phyloP scores from a whole-genome alignment of 2,797 vertebrate genomes.

The Pseudocheirus occidentalis region DNA sequence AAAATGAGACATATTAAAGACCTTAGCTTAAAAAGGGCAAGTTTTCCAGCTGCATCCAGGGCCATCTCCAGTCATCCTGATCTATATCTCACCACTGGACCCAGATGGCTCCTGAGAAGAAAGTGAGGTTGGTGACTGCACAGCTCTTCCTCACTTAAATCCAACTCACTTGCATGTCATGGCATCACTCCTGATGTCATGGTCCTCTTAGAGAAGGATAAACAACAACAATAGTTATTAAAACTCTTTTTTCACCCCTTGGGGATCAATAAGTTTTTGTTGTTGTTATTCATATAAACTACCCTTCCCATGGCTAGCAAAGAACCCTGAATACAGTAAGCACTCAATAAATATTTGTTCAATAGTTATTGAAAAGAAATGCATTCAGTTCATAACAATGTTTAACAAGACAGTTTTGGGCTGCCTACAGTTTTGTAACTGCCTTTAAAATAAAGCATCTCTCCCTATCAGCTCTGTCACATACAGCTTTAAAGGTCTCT shows the following conservation, averaged over 20 bases:
- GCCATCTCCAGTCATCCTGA: too few relatives aligned
- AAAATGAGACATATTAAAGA: too few relatives aligned
- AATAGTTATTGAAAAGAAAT: background rate
- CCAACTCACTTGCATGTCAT: too few relatives aligned
- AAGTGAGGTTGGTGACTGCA: too few relatives aligned
- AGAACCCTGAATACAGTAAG: background rate
- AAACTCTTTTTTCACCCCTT: background rate
- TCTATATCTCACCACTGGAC: too few relatives aligned
- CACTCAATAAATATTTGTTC: background rate
- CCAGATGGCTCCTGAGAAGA: too few relatives aligned
- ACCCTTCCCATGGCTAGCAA: background rate
- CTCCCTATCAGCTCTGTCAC: conserved; percentile 76
- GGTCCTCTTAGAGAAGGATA: too few relatives aligned
- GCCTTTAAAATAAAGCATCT: conserved; percentile 80
- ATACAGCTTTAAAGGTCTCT: conserved; percentile 82
- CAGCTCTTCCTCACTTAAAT: too few relatives aligned
- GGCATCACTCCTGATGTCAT: too few relatives aligned
- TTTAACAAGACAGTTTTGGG: conserved; percentile 43
- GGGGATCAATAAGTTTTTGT: background rate
- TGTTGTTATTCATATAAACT: background rate
- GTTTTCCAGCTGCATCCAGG: too few relatives aligned
- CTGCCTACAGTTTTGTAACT: conserved; percentile 61
- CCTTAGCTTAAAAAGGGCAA: too few relatives aligned
- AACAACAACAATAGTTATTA: background rate
- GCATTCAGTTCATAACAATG: conserved; percentile 39